Conservation (phyloP, 2,797 vertebrate species). For the Danio kyathit region DNA sequence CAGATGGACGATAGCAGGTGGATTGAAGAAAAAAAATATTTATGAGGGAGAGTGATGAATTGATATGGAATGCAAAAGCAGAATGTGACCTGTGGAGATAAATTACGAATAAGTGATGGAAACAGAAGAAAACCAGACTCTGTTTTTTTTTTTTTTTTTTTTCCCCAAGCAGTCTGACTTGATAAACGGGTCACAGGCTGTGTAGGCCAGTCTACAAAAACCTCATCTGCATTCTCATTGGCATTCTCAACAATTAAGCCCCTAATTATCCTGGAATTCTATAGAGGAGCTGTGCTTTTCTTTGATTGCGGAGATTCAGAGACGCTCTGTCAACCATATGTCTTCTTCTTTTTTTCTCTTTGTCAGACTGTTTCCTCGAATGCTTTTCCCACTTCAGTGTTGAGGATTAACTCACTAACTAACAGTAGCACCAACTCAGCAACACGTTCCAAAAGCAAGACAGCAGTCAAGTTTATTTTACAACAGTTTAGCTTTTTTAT, state of each 20-base stretch:
- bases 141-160: constrained; percentile 10
- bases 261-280: constrained; percentile 64
- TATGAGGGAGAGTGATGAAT: constrained; percentile 40
- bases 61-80: constrained; percentile 28
- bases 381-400: not conserved
- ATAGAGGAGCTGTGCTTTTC: constrained; percentile 48
- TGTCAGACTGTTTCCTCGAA: not conserved
- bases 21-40: not conserved
- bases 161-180: constrained; percentile 33
- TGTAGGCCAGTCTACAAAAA: constrained; percentile 30
- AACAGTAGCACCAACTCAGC: not conserved
- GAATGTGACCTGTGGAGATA: constrained; percentile 14
- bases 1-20: constrained; percentile 37
- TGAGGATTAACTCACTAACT: not conserved
- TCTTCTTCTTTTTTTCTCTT: constrained; percentile 29
- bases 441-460: not conserved
- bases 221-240: constrained; percentile 60
- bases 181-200: constrained; percentile 53
- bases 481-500: not conserved
- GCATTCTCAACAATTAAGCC: constrained; percentile 61
- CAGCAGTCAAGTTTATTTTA: not conserved
- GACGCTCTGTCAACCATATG: constrained; percentile 53
- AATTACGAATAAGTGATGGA: constrained; percentile 32
- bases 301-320: constrained; percentile 51
- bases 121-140: constrained; percentile 34